A percentile compares a stretch with the other conserved stretches of the same genome.
Evolutionary conservation across 37 sponge, comb jelly and placozoan genomes (phyloP).

Genomic region (Spongia lamella): DNA sequence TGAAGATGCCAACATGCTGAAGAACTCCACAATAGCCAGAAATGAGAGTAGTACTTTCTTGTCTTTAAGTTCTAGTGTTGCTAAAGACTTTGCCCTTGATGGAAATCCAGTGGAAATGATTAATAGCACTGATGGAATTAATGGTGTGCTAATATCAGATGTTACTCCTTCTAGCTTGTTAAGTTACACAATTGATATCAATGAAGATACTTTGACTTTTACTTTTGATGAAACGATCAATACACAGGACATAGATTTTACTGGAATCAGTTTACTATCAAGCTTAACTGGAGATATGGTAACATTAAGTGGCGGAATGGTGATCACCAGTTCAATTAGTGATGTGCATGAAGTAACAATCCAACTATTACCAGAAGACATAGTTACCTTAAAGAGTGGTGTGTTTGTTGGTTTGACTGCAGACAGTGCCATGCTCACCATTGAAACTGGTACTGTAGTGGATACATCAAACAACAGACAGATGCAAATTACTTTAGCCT

Average conservation of each 20-base stretch:
- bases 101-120: constrained; percentile 58
- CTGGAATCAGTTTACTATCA: constrained; percentile 35
- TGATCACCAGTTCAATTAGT: constrained; percentile 26
- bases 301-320: constrained; percentile 16
- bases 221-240: constrained; percentile 74
- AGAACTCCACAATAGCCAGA: constrained; percentile 40
- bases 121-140: constrained; percentile 33
- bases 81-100: constrained; percentile 58
- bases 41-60: constrained; percentile 26
- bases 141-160: constrained; percentile 58
- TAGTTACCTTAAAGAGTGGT: constrained; percentile 59
- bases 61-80: constrained; percentile 42
- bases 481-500: not conserved
- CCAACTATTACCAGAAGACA: constrained; percentile 37
- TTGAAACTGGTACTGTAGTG: constrained; percentile 24
- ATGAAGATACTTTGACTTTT: constrained; percentile 54
- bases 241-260: constrained; percentile 19
- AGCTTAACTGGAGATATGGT: not conserved
- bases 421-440: constrained; percentile 32
- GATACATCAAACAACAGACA: constrained; percentile 51
- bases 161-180: constrained; percentile 43
- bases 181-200: constrained; percentile 62
- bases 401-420: constrained; percentile 22
- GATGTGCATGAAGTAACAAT: constrained; percentile 50
- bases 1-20: constrained; percentile 63